Evolutionary conservation across 2,113 vertebrate species (phyloP).

Genomic region (Strix aluco): DNA sequence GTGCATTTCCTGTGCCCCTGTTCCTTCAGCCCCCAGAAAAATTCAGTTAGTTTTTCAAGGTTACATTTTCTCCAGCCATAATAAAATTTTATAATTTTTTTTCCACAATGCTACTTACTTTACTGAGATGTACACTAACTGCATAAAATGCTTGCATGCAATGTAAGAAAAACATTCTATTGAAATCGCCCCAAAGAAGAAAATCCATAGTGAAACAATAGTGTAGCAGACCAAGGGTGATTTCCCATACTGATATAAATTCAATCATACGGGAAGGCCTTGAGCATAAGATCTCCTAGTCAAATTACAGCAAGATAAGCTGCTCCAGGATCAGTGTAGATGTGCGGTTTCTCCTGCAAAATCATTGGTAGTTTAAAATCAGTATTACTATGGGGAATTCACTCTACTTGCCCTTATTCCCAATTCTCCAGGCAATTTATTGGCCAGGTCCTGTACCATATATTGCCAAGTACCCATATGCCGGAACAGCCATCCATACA

Average conservation of each 20-base stretch:
- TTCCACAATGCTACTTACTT: background rate
- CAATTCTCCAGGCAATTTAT: background rate
- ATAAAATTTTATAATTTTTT: background rate
- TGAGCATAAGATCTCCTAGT: background rate
- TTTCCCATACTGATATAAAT: background rate
- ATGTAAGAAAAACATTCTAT: background rate
- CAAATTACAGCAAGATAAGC: background rate
- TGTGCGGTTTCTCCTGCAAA: background rate
- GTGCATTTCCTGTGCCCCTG: background rate
- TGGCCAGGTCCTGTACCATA: no score
- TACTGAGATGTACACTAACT: background rate
- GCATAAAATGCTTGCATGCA: background rate
- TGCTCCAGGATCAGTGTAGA: background rate
- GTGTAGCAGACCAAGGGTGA: background rate
- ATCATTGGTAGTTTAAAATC: background rate
- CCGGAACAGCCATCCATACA: background rate
- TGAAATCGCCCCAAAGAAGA: background rate
- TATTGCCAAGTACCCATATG: background rate
- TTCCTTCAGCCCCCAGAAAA: background rate
- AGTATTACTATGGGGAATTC: background rate
- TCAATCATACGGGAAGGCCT: background rate
- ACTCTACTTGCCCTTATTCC: background rate
- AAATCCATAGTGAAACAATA: background rate
- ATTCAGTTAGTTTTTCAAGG: background rate
- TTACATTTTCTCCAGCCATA: background rate